Evolutionary conservation across 2,113 vertebrate species (phyloP).

Genomic region (Proteles cristata): DNA sequence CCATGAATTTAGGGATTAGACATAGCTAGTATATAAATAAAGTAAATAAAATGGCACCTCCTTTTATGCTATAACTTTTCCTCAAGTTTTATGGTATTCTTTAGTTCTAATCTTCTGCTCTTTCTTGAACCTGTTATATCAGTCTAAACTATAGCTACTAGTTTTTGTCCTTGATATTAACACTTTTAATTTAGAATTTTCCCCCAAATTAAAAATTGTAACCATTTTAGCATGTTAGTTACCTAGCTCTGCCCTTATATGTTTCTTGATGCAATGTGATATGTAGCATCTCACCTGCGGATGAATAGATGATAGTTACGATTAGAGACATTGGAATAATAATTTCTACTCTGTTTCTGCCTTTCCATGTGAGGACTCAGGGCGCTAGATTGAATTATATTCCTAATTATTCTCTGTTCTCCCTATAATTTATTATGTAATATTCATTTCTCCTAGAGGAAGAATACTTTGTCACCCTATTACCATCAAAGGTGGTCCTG

Average conservation of each 20-base stretch:
- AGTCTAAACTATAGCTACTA: neutral
- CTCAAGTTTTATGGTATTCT: neutral
- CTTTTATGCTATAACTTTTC: neutral
- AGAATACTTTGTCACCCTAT: neutral
- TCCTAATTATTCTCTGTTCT: neutral
- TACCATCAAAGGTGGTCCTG: neutral
- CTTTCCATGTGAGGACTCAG: neutral
- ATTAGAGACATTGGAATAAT: neutral
- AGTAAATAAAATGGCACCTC: neutral
- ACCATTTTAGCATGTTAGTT: neutral
- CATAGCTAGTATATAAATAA: neutral
- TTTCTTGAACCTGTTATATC: neutral
- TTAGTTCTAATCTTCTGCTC: neutral
- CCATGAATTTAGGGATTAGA: neutral
- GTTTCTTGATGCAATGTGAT: neutral
- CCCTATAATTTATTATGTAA: neutral
- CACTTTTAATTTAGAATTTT: neutral
- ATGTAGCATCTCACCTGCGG: neutral
- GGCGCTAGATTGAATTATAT: neutral
- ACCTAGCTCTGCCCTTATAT: neutral
- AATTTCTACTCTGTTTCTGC: neutral
- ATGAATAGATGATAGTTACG: neutral
- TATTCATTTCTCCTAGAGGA: neutral
- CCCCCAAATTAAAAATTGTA: neutral
- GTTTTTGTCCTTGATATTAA: neutral